Evolutionary conservation across 2,888 invertebrate genomes (phyloP), one percentile per base, ranked within the genome.

Genomic region (Balanococcus diminutus): DNA sequence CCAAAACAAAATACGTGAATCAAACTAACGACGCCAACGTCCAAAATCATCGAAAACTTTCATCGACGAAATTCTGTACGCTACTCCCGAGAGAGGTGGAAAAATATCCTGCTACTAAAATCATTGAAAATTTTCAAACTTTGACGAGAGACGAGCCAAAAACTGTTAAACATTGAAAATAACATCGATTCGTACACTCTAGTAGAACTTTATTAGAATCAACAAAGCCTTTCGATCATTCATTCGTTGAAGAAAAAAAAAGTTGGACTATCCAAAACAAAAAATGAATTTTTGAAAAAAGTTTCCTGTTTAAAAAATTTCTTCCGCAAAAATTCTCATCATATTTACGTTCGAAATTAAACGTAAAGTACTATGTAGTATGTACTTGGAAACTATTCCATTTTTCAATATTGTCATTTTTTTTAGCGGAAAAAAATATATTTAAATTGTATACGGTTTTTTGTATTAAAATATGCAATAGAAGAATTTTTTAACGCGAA

Each of bases 371-470:
- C n/a, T n/a, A 11, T 61, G 25, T 1, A 61, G 25, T 25, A 8
- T 61, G 9, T 25, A 8, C 61, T 61, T 22, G 9, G 9, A 67
- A 67, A 67, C 28, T 67, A 67, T 67, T 67, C 28, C 14, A 67
- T 67, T 67, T 67, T 67, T 67, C 28, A 28, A 67, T 67, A 67
- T 67, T 67, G 16, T 67, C 67, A 19, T 67, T 67, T 67, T 28
- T 46, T 67, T 67, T 19, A 8, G 22, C 9, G 3, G 22, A 67
- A 67, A 25, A 67, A 67, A 25, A 16, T 67, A n/a, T 28, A 67
- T 67, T 67, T 28, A 67, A 67, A 67, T 67, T 28, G 67, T 28
- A 16, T 67, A 19, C 16, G 16, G 6, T 4, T 67, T 67, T 67
- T 67, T 31, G 28, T 67, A 67, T 28, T 67, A 28, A 25, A 28